These are phyloP conservation scores for Atta colombica DNA, from an alignment of 1,140 invertebrate genomes.

Conservation along the genomic window DNA sequence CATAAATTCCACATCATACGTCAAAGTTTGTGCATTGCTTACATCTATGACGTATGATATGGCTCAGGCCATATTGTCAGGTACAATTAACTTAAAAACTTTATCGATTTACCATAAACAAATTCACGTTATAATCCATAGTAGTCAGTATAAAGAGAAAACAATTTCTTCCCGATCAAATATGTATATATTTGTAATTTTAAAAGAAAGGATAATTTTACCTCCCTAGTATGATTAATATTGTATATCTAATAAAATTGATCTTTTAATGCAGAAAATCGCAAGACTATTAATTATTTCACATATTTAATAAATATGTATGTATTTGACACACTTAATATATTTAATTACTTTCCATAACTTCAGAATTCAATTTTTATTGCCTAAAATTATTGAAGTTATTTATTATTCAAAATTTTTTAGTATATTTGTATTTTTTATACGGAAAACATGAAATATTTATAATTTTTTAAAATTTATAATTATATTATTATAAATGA, in stretches of 20 bases:
- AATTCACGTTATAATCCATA: neutral
- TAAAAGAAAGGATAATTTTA: neutral
- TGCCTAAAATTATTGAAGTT: too few relatives aligned
- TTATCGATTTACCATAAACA: conserved; percentile 4
- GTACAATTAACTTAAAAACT: neutral
- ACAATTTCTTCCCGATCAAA: neutral
- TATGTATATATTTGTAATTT: neutral
- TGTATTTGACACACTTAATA: neutral
- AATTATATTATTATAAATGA: neutral
- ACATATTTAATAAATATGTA: neutral
- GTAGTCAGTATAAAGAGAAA: neutral
- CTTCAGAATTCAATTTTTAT: neutral
- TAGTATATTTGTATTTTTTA: neutral
- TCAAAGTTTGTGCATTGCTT: too few relatives aligned
- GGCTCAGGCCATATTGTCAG: too few relatives aligned
- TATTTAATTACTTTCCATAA: neutral
- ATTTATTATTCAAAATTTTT: neutral
- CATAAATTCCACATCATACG: too few relatives aligned
- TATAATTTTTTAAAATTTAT: neutral
- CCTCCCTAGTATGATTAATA: neutral
- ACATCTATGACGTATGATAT: too few relatives aligned
- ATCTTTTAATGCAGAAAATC: too few relatives aligned
- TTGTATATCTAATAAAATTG: neutral
- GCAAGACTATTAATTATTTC: neutral
- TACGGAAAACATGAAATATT: neutral